A percentile compares a stretch with the other conserved stretches of the same genome.
phyloP scores from a whole-genome alignment of 2,888 invertebrate species.

The Diachrysia chrysitis region DNA sequence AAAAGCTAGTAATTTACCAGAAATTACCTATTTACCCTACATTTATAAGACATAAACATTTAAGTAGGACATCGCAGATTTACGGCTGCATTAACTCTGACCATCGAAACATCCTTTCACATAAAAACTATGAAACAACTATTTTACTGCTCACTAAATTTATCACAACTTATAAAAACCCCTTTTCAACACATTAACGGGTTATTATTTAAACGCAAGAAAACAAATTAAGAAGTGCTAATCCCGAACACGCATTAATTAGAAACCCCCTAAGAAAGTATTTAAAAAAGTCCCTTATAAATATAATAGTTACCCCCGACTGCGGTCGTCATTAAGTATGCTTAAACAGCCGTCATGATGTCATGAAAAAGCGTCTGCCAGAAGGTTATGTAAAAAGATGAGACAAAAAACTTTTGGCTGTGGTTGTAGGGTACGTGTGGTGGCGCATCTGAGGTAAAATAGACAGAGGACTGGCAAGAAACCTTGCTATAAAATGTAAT shows the following conservation, averaged over 20 bases:
- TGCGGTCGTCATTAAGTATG: constrained; percentile 66
- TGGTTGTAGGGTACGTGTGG: constrained; percentile 23
- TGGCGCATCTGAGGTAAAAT: constrained; percentile 6
- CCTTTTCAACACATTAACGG: constrained; percentile 62
- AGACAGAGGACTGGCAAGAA: background rate
- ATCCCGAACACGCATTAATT: constrained; percentile 73
- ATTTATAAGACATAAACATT: constrained; percentile 31
- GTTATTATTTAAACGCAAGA: constrained; percentile 61
- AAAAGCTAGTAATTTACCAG: constrained; percentile 11
- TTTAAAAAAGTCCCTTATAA: constrained; percentile 52
- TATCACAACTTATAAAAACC: constrained; percentile 17
- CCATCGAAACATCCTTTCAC: background rate
- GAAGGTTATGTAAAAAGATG: constrained; percentile 59
- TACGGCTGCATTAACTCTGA: constrained; percentile 32
- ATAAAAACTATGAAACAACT: background rate
- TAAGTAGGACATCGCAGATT: constrained; percentile 29
- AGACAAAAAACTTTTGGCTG: constrained; percentile 55
- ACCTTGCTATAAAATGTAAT: background rate
- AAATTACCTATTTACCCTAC: constrained; percentile 14
- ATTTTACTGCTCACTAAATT: background rate
- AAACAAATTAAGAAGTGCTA: constrained; percentile 74
- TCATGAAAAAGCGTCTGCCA: constrained; percentile 55
- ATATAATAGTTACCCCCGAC: constrained; percentile 68
- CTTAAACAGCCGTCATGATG: constrained; percentile 64
- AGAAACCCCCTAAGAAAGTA: constrained; percentile 50